Percentiles rank a stretch among this genome's conserved stretches.
Conservation (phyloP, 1,140 invertebrate species). For the Pseudomyrmex flavicornis region DNA sequence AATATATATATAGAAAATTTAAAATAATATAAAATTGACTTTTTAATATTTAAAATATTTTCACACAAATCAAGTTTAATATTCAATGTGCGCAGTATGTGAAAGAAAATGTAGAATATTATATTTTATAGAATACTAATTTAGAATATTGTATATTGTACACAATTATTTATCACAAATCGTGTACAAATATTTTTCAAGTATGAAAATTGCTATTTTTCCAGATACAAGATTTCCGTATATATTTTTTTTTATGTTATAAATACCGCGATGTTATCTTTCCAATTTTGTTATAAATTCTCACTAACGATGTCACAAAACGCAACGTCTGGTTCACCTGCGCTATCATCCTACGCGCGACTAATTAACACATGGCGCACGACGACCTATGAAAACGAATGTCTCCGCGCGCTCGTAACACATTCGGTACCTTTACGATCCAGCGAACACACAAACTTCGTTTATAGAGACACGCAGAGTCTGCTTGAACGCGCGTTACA, state of each 20-base stretch:
- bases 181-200: no score
- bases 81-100: no score
- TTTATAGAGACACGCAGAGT: not conserved
- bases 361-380: slow-evolving; percentile 25
- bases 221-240: not conserved
- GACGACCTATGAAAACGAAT: slow-evolving; percentile 34
- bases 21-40: no score
- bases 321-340: not conserved
- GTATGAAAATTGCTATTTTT: not conserved
- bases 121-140: no score
- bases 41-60: not conserved
- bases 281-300: slow-evolving; percentile 22
- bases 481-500: slow-evolving; percentile 16
- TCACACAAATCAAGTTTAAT: no score
- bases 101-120: no score
- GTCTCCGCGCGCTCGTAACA: slow-evolving; percentile 28
- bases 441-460: slow-evolving; percentile 39
- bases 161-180: no score
- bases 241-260: not conserved
- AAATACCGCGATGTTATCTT: not conserved
- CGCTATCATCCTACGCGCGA: not conserved
- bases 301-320: not conserved
- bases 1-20: no score
- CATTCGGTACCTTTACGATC: slow-evolving; percentile 33
- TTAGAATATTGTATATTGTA: no score